Evolutionary conservation across 2,888 invertebrate species (phyloP).

Genomic region (Isoperla grammatica): DNA sequence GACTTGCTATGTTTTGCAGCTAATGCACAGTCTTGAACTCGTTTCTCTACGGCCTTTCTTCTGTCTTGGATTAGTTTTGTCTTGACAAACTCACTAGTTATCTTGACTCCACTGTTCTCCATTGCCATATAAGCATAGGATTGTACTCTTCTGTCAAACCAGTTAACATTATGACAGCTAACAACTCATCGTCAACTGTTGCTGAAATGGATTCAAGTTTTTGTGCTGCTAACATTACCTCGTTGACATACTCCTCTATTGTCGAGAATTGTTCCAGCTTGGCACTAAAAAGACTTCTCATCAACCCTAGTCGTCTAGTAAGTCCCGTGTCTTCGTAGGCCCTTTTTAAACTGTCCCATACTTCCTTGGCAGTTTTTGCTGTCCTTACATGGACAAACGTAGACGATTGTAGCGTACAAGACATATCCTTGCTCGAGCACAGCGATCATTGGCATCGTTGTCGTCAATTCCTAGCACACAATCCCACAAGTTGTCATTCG

Average conservation of each 20-base stretch:
- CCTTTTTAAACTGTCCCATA: conserved; percentile 15
- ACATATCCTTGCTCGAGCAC: conserved; percentile 30
- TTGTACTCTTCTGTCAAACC: no score
- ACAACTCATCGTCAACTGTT: no score
- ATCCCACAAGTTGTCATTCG: no score
- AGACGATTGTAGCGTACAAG: conserved; percentile 41
- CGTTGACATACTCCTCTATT: background rate
- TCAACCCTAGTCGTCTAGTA: background rate
- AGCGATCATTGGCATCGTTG: no score
- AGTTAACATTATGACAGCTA: no score
- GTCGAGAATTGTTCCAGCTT: background rate
- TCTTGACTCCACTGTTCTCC: background rate
- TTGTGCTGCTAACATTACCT: no score
- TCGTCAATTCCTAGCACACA: no score
- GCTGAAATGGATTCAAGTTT: no score
- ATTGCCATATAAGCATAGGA: no score
- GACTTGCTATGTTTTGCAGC: background rate
- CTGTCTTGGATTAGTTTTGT: conserved; percentile 1
- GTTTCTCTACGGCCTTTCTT: background rate
- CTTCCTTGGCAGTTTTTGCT: conserved; percentile 15
- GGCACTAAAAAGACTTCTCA: background rate
- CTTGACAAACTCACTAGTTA: conserved; percentile 13
- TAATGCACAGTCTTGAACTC: background rate
- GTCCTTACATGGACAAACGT: conserved; percentile 11
- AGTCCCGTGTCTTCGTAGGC: conserved; percentile 16